Evolutionary conservation across 2,113 vertebrate genomes (phyloP).

Genomic region (Astur gentilis): DNA sequence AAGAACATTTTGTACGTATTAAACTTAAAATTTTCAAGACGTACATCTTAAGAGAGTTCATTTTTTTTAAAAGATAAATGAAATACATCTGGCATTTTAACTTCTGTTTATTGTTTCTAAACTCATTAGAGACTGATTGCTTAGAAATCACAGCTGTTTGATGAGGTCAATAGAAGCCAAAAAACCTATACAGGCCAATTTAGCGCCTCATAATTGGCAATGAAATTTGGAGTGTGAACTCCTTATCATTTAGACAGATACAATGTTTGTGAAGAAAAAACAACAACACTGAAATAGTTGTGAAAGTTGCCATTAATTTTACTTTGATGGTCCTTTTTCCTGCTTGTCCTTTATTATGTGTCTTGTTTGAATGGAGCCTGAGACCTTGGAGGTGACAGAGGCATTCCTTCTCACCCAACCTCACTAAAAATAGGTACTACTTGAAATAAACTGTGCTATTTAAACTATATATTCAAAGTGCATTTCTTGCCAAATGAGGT

Average conservation of each 20-base stretch:
- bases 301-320: not conserved
- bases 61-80: constrained; percentile 14
- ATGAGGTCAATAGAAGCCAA: constrained; percentile 54
- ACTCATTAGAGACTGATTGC: constrained; percentile 54
- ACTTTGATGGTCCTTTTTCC: not conserved
- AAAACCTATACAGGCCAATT: constrained; percentile 50
- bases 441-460: constrained; percentile 1
- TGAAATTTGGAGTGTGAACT: constrained; percentile 28
- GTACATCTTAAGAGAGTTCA: constrained; percentile 23
- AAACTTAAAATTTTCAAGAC: constrained; percentile 51
- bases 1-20: constrained; percentile 29
- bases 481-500: constrained; percentile 5
- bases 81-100: constrained; percentile 62
- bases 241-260: not conserved
- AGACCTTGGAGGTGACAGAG: not conserved
- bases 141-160: constrained; percentile 63
- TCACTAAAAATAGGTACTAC: not conserved
- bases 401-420: not conserved
- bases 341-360: not conserved
- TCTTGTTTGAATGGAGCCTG: not conserved
- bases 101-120: constrained; percentile 39
- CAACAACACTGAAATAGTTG: not conserved
- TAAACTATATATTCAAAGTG: not conserved
- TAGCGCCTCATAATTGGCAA: constrained; percentile 27
- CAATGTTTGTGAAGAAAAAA: not conserved